Percentiles rank a stretch among this genome's conserved stretches.
Conservation (phyloP, 35 echinoderm and acorn worm species). For the Apostichopus californicus region DNA sequence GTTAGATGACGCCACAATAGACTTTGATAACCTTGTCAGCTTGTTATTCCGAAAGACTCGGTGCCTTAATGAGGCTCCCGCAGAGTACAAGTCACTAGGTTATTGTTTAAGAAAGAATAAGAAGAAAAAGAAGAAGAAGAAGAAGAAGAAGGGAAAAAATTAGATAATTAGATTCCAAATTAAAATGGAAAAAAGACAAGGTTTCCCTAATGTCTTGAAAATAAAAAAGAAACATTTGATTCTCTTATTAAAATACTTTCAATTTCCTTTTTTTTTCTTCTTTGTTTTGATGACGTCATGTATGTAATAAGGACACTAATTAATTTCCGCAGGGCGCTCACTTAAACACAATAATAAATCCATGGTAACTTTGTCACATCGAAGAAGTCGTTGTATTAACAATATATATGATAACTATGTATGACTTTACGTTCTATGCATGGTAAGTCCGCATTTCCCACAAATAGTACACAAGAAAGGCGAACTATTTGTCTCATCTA, state of each 20-base stretch:
- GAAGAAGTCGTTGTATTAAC: no score
- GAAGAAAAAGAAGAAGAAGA: neutral
- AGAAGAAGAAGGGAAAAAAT: neutral
- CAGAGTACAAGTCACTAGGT: neutral
- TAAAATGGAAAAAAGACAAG: neutral
- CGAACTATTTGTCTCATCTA: no score
- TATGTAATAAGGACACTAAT: no score
- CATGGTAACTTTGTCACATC: no score
- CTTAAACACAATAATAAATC: no score
- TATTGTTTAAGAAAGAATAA: neutral
- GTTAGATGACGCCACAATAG: neutral
- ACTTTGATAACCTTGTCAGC: neutral
- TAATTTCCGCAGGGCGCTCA: no score
- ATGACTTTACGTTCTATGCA: no score
- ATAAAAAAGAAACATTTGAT: neutral
- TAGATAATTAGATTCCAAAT: neutral
- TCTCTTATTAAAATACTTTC: neutral
- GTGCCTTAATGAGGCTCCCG: neutral
- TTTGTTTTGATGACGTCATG: no score
- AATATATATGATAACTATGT: no score
- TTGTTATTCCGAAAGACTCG: neutral
- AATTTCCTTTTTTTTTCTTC: neutral
- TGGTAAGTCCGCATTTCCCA: no score
- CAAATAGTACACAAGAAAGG: no score
- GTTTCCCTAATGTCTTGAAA: neutral